A percentile compares a stretch with the other conserved stretches of the same genome.
Evolutionary conservation across 2,888 invertebrate species (phyloP).

Genomic region (Fabriciana adippe): DNA sequence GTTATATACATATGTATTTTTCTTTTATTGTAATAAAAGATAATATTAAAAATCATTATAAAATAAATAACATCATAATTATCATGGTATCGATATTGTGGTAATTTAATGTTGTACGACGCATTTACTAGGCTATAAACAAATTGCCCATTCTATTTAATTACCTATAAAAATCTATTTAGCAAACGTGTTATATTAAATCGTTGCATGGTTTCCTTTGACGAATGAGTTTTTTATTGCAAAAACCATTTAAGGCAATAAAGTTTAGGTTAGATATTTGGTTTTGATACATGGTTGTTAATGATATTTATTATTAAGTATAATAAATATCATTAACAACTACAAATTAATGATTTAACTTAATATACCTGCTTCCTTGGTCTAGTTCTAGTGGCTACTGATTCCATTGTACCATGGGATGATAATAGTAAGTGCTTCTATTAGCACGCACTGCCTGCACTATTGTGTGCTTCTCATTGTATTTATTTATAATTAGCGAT

Average conservation of each 20-base stretch:
- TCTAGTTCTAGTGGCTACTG: not conserved
- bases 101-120: constrained; percentile 3
- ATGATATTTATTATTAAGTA: not conserved
- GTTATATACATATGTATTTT: no score
- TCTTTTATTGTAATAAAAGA: no score
- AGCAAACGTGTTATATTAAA: constrained; percentile 20
- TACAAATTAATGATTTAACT: not conserved
- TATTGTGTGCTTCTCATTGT: no score
- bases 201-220: constrained; percentile 30
- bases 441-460: no score
- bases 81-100: not conserved
- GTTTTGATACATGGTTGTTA: not conserved
- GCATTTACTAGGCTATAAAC: constrained; percentile 9
- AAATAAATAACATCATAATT: constrained; percentile 1
- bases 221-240: constrained; percentile 31
- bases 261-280: not conserved
- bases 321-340: no score
- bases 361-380: not conserved
- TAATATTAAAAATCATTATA: no score
- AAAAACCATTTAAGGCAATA: constrained; percentile 21
- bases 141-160: constrained; percentile 19
- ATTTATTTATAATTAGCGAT: no score
- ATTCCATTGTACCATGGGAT: no score
- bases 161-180: constrained; percentile 27
- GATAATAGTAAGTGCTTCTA: no score